A percentile compares a stretch with the other conserved stretches of the same genome.
These are phyloP conservation scores for Gryllus longicercus DNA, from an alignment of 2,888 invertebrate genomes.

Conservation along the genomic window DNA sequence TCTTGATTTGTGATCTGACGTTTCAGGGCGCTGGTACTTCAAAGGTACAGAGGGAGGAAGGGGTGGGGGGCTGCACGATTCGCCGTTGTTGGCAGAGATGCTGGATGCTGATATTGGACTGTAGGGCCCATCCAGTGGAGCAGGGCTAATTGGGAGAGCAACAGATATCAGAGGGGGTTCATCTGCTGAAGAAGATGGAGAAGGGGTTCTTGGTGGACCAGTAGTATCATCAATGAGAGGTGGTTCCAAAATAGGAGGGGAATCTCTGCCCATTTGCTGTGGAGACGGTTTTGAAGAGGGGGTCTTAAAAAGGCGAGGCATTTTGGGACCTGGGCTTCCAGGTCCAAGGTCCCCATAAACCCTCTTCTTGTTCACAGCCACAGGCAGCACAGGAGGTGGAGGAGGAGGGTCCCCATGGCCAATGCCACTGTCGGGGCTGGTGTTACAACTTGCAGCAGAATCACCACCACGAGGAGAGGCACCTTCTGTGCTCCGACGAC, in stretches of 20 bases:
- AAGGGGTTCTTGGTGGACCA: constrained; percentile 57
- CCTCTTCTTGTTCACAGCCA: constrained; percentile 36
- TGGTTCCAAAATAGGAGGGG: constrained; percentile 51
- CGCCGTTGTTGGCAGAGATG: constrained; percentile 41
- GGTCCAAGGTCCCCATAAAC: constrained; percentile 44
- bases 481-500: constrained; percentile 78
- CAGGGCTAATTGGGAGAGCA: constrained; percentile 39
- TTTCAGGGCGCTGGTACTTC: constrained; percentile 58
- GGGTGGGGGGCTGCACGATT: constrained; percentile 45
- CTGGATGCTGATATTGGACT: constrained; percentile 42
- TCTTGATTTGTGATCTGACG: constrained; percentile 45
- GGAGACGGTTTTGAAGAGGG: constrained; percentile 34
- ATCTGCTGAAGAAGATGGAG: constrained; percentile 47
- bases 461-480: constrained; percentile 44
- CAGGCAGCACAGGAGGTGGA: constrained; percentile 50
- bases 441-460: constrained; percentile 64
- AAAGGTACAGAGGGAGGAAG: constrained; percentile 52
- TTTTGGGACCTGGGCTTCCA: constrained; percentile 41
- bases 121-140: constrained; percentile 43
- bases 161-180: constrained; percentile 40
- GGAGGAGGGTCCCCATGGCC: constrained; percentile 64
- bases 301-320: constrained; percentile 37
- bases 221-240: constrained; percentile 46
- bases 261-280: constrained; percentile 46
- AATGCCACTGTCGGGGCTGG: constrained; percentile 82